Evolutionary conservation across 2,113 vertebrate genomes (phyloP), one percentile per base, ranked within the genome.

Genomic region (Ictalurus furcatus): DNA sequence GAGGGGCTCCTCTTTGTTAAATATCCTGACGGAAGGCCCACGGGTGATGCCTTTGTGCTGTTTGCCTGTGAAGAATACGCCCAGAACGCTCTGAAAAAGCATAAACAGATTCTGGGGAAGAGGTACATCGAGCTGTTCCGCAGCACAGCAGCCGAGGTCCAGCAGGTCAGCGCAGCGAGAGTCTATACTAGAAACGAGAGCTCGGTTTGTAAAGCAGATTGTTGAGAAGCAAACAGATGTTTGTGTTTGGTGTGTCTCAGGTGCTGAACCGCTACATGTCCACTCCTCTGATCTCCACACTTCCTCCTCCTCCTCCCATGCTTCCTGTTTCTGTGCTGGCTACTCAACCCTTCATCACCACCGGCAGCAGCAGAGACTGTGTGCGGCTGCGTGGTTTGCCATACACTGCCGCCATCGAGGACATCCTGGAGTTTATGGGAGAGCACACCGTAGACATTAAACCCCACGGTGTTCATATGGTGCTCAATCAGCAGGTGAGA

Each of bases 401-500:
- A 3, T 99, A 99, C 92, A 97, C 97, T 0, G 97, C 98, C 3
- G 96, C 96, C 88, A 99, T 99, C 0, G 98, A 99, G 69, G 98
- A 99, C 86, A 99, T 99, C 92, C 93, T 99, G 89, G 97, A 97
- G 86, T 99, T 99, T 84, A 97, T 99, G 94, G 98, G 96, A 34
- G 98, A 99, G 0, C 96, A 97, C 86, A 98, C 98, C 0, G 94
- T 93, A 6, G 98, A 99, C 91, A 99, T 99, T 92, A 97, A 97
- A 93, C 97, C 98, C 6, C 98, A 99, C 0, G 98, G 98, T 84
- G 97, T 99, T 83, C 98, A 99, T 91, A 98, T 99, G 98, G 98
- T 99, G 80, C 97, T 99, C 89, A 99, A 99, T 91, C 98, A 99
- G 90, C 98, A 99, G 97, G 98, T 99, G 90, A 93, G 92, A 7